Percentiles rank a stretch among this genome's conserved stretches.
These are phyloP conservation scores for Aselliscus stoliczkanus DNA, from an alignment of 2,797 vertebrate species.

Conservation along the genomic window DNA sequence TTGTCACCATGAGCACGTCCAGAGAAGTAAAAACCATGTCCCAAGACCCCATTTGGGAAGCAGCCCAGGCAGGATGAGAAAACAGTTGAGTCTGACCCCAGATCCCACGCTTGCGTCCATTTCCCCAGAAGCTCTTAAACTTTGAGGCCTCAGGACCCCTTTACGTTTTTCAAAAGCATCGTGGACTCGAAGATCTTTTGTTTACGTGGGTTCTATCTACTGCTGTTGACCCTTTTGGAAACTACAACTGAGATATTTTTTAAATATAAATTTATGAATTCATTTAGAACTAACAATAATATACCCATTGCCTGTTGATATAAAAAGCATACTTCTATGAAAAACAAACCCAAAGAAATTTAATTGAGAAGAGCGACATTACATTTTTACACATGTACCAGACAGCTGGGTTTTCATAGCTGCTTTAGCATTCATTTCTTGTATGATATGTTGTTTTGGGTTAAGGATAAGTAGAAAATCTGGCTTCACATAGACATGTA, in stretches of 20 bases:
- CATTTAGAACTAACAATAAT: neutral
- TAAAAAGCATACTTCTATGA: neutral
- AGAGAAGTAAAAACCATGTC: neutral
- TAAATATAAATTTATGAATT: neutral
- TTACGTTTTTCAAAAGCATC: neutral
- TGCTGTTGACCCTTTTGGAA: neutral
- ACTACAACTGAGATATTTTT: neutral
- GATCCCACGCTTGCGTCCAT: neutral
- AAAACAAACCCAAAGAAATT: neutral
- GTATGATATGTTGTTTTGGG: neutral
- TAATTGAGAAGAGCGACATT: neutral
- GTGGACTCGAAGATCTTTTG: neutral
- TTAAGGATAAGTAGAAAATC: neutral
- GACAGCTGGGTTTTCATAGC: neutral
- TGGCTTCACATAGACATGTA: neutral
- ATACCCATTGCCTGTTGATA: neutral
- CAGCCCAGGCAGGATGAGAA: neutral
- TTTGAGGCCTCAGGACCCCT: neutral
- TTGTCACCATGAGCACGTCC: neutral
- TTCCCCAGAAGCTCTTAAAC: neutral
- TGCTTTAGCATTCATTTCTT: neutral
- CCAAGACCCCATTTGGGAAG: neutral
- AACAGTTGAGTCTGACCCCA: neutral
- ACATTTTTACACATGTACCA: neutral
- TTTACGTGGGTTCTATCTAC: neutral